These are phyloP conservation scores for Oreochromis aureus DNA, from an alignment of 2,113 vertebrate species.

Conservation along the genomic window DNA sequence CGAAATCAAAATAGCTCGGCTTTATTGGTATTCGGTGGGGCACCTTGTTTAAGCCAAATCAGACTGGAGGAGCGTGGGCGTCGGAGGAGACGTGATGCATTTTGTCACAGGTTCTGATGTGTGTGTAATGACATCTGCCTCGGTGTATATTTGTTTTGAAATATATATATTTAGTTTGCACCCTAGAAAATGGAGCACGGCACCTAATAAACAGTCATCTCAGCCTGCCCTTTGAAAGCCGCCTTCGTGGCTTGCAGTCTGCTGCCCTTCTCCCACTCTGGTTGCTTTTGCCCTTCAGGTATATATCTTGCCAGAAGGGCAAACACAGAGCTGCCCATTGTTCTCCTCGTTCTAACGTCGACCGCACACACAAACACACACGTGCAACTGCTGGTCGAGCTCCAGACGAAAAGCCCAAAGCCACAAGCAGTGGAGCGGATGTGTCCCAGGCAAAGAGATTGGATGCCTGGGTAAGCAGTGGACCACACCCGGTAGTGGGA, in stretches of 20 bases:
- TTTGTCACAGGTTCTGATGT: background rate
- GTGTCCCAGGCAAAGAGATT: background rate
- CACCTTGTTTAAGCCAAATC: background rate
- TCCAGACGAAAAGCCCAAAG: background rate
- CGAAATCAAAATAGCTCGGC: background rate
- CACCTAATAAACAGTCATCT: background rate
- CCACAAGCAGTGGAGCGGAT: conserved; percentile 7
- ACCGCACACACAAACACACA: background rate
- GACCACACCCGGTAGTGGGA: conserved; percentile 47
- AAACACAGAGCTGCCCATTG: conserved; percentile 34
- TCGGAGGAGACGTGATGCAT: background rate
- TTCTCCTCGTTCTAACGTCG: background rate
- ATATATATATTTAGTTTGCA: background rate
- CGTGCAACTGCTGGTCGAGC: background rate
- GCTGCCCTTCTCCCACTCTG: background rate
- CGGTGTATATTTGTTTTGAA: background rate
- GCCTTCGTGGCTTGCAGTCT: background rate
- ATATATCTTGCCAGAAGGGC: conserved; percentile 12
- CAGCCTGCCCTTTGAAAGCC: background rate
- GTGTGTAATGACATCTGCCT: background rate
- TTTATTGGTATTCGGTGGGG: background rate
- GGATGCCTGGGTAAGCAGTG: background rate
- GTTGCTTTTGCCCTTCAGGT: conserved; percentile 13
- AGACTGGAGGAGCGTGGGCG: background rate
- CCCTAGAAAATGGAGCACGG: background rate